Conservation (phyloP, 2,888 invertebrate species). For the Spodoptera littoralis region DNA sequence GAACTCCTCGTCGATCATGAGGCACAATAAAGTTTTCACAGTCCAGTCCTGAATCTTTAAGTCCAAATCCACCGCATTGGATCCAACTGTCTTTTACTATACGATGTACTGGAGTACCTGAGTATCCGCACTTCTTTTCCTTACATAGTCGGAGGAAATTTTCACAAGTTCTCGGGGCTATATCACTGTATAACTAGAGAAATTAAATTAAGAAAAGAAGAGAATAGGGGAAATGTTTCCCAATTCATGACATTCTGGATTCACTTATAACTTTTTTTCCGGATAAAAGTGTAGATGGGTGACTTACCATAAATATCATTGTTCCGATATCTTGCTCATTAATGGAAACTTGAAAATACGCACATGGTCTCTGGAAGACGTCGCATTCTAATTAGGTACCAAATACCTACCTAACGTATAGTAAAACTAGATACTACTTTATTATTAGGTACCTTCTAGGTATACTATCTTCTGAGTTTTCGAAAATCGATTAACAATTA, state of each 20-base stretch:
- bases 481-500: too few relatives aligned
- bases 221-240: too few relatives aligned
- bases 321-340: conserved; percentile 82
- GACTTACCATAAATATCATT: conserved; percentile 89
- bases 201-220: not conserved
- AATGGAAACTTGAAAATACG: conserved; percentile 87
- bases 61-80: conserved; percentile 90
- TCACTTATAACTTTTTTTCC: too few relatives aligned
- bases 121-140: conserved; percentile 81
- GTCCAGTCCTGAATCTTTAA: conserved; percentile 77
- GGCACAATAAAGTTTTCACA: conserved; percentile 92
- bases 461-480: too few relatives aligned
- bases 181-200: conserved; percentile 88
- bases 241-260: too few relatives aligned
- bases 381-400: not conserved
- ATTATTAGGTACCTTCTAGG: too few relatives aligned
- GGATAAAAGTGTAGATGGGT: too few relatives aligned
- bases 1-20: conserved; percentile 90
- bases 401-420: too few relatives aligned
- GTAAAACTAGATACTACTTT: too few relatives aligned
- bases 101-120: conserved; percentile 90
- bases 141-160: conserved; percentile 89
- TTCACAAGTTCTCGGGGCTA: conserved; percentile 88
- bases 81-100: conserved; percentile 92
- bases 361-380: conserved; percentile 87